Evolutionary conservation across 2,888 invertebrate genomes (phyloP), one percentile per base, ranked within the genome.

Genomic region (Carpatolechia fugitivella): DNA sequence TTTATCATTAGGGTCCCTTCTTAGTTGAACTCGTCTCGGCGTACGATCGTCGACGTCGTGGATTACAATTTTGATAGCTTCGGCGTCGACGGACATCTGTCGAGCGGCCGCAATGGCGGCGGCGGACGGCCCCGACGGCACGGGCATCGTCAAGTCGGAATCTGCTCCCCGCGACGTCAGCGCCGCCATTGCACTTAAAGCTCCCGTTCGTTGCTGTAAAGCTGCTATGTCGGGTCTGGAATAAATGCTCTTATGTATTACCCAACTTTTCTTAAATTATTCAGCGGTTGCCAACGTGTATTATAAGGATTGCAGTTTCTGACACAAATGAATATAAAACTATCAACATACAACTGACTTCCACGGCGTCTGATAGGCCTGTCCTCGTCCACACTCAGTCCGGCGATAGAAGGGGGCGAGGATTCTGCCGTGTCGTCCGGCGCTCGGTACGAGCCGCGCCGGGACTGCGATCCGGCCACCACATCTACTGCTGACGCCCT

Each of bases 21-120:
- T 91, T 53, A 96, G 85, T 10, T 94, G 90, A 52, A 96, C 95
- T 63, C 96, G 92, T 57, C 95, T 91, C 65, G 95, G 95, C 29
- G 95, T 91, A 63, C 92, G 91, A 58, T 95, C 95, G 81, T 97
- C 97, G 11, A 97, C 97, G 78, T 97, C 97, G 74, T 97, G 97
- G 70, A 97, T 97, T 63, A 97, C 97, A 65, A 97, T 97, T 78
- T 97, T 95, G 70, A 97, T 97, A 61, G 96, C 96, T 78, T 97
- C 97, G 1, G 97, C 97, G 73, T 97, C 97, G 58, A 95, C 95
- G 16, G 97, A 96, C 72, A 96, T 95, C 74, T 97, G 97, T 4
- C 97, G 91, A 41, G 95, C 91, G 8, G 93, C 92, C 0, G 94
- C 93, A 14, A 92, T 91, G 33, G 92, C 92, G 44, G 92, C 86